Evolutionary conservation across 92 coral and sea anemone genomes (phyloP).

Genomic region (Epizoanthus scotinus): DNA sequence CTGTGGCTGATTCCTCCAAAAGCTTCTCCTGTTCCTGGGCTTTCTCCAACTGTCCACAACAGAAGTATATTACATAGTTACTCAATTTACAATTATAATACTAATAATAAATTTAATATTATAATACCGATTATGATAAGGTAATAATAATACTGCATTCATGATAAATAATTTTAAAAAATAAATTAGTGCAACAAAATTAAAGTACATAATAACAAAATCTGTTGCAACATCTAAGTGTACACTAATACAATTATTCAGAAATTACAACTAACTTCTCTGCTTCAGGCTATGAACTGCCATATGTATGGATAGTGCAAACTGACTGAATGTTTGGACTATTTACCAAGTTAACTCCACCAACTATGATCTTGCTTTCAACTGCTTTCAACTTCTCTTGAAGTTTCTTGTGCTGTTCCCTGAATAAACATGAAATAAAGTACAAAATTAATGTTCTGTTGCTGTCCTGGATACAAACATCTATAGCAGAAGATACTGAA

Average conservation of each 20-base stretch:
- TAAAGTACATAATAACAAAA: not conserved
- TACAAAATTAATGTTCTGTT: not conserved
- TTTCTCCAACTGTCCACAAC: constrained; percentile 79
- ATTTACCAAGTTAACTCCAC: constrained; percentile 96
- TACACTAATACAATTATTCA: not conserved
- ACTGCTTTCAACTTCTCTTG: constrained; percentile 95
- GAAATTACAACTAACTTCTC: not conserved
- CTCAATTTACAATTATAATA: not conserved
- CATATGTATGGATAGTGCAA: not conserved
- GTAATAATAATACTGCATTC: not conserved
- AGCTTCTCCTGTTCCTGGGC: constrained; percentile 94
- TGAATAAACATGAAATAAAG: constrained; percentile 11
- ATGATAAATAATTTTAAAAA: not conserved
- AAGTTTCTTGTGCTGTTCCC: constrained; percentile 88
- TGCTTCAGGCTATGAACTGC: not conserved
- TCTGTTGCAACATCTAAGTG: not conserved
- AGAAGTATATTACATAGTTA: not conserved
- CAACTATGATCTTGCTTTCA: constrained; percentile 97
- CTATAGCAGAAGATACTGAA: not conserved
- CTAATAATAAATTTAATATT: not conserved
- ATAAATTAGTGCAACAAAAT: not conserved
- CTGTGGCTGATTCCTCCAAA: constrained; percentile 95
- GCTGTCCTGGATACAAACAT: not conserved
- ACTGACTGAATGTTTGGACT: not conserved
- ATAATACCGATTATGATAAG: not conserved